phyloP scores from a whole-genome alignment of 2,113 vertebrate species.

The Pterocles gutturalis region DNA sequence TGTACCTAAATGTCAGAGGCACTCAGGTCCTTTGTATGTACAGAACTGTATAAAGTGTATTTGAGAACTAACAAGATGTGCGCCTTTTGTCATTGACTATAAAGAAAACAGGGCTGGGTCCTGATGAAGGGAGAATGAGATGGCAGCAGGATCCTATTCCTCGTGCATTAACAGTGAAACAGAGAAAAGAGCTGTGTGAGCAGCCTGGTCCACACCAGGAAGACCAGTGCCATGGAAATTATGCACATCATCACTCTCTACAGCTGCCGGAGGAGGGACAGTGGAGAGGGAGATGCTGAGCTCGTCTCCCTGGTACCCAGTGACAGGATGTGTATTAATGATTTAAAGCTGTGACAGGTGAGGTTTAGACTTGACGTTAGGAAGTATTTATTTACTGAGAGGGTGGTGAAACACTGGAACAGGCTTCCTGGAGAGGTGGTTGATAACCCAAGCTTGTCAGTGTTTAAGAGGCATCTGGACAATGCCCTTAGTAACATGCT shows the following conservation, averaged over 20 bases:
- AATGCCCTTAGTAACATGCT: neutral
- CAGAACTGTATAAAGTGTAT: neutral
- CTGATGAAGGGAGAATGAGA: neutral
- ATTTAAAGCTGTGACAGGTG: neutral
- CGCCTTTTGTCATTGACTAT: neutral
- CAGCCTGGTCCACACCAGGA: neutral
- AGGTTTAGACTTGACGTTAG: neutral
- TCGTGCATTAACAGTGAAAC: neutral
- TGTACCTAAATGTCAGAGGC: neutral
- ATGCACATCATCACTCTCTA: neutral
- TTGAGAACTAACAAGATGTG: neutral
- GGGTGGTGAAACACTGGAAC: neutral
- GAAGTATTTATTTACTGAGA: neutral
- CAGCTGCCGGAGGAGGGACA: neutral
- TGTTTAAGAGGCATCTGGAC: neutral
- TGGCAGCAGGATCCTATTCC: neutral
- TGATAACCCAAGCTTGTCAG: neutral
- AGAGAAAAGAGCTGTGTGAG: neutral
- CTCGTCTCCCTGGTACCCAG: neutral
- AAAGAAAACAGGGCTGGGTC: neutral
- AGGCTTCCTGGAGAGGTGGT: neutral
- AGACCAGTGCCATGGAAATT: neutral
- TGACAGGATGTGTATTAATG: fast-evolving
- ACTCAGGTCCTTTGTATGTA: neutral
- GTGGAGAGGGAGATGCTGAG: neutral